A percentile compares a stretch with the other conserved stretches of the same genome.
phyloP scores from a whole-genome alignment of 2,797 vertebrate genomes.

The Pangasius sanitwongsei region DNA sequence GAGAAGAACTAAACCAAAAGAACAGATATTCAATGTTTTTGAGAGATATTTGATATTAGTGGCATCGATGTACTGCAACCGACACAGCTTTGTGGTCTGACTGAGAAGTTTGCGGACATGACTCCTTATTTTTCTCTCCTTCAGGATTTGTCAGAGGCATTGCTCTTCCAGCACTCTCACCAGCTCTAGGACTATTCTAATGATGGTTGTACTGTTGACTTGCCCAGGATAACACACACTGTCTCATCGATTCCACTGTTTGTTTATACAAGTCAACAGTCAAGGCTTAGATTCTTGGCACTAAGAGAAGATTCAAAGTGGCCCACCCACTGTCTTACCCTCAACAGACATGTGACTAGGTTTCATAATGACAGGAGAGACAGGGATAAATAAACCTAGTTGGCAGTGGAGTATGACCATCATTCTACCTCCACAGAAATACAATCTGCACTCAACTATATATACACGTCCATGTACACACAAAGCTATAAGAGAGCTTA shows the following conservation, averaged over 20 bases:
- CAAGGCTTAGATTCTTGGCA: conserved; percentile 46
- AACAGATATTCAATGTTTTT: neutral
- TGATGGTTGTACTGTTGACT: conserved; percentile 30
- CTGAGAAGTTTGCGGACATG: neutral
- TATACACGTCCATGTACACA: neutral
- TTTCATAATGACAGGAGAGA: conserved; percentile 19
- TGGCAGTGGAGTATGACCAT: neutral
- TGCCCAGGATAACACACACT: conserved; percentile 8
- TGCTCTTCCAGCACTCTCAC: neutral
- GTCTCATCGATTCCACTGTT: conserved; percentile 45
- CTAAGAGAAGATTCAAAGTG: neutral
- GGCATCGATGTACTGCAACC: neutral
- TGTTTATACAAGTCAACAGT: conserved; percentile 45
- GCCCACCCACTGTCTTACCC: conserved; percentile 63
- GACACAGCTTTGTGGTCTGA: neutral
- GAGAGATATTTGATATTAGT: neutral
- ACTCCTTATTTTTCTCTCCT: neutral
- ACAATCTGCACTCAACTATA: neutral
- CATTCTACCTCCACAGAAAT: neutral
- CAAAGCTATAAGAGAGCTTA: neutral
- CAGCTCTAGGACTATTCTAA: neutral
- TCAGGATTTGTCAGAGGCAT: neutral
- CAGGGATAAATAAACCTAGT: neutral
- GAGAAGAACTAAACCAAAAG: neutral
- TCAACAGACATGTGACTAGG: conserved; percentile 23